Evolutionary conservation across 2,113 vertebrate genomes (phyloP), one percentile per base, ranked within the genome.

Genomic region (Paratilapia polleni): DNA sequence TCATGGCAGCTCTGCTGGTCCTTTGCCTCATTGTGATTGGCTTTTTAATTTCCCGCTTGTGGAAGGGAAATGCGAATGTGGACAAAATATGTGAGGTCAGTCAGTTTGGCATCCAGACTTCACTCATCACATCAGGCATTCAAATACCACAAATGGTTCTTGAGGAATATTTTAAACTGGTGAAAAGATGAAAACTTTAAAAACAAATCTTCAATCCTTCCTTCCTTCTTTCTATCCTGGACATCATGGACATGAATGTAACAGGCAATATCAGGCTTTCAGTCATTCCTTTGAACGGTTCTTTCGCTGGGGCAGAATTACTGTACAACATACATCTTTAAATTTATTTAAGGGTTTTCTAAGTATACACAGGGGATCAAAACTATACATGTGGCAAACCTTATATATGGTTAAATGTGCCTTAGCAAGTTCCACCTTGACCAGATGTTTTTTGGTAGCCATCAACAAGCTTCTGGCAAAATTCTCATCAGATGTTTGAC

Each of bases 21-120:
- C 91, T 97, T 41, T 93, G 92, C 77, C 86, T 98, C 41, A 92
- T 96, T 10, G 79, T 96, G 41, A 96, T 97, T 34, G 97, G 96
- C 79, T 91, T 97, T 83, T 59, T 97, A 74, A 66, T 96, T 70
- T 96, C 94, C 28, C 94, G 91, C 77, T 22, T 96, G 78, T 92
- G 89, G 88, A 95, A 92, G 43, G 94, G 91, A 74, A 94, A 93
- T 28, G 78, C 77, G 20, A 74, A 91, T 24, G 19, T 91, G 17
- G 60, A 93, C 56, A 95, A 95, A 80, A 54, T 95, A 34, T 95
- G 94, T 77, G 91, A 94, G 94, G 95, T 96, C 78, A 83, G 94
- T 68, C 6, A 12, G 26, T 31, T 28, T 73, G 43, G 43, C 24
- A 49, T 47, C 14, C 43, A 47, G 15, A 43, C 13, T 11, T 19